Conservation (phyloP, 2,113 vertebrate species). For the Seriola quinqueradiata region DNA sequence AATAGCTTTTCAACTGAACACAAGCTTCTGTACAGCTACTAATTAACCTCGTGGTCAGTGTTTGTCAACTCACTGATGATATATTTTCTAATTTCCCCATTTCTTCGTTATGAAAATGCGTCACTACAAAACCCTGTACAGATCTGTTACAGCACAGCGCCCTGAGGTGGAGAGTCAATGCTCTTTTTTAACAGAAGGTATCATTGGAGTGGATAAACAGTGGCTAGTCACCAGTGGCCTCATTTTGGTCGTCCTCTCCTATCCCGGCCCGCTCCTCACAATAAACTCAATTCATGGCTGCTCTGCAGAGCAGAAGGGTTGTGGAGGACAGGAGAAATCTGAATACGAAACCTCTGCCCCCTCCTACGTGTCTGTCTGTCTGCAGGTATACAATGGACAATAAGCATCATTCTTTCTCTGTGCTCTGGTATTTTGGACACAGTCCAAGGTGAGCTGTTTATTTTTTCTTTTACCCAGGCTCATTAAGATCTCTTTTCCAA, state of each 20-base stretch:
- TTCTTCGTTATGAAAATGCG: too few relatives aligned
- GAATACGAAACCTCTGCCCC: constrained; percentile 31
- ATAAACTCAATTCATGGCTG: constrained; percentile 49
- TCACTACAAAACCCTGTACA: too few relatives aligned
- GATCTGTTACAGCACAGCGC: background rate
- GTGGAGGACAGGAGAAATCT: constrained; percentile 59
- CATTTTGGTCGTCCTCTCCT: background rate
- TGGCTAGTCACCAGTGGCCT: background rate
- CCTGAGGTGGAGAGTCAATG: background rate
- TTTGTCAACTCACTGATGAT: too few relatives aligned
- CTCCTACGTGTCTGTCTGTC: constrained; percentile 39
- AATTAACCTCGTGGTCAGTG: too few relatives aligned
- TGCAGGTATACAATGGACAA: constrained; percentile 70
- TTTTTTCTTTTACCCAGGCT: background rate
- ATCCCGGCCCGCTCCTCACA: constrained; percentile 21
- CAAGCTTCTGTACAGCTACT: too few relatives aligned
- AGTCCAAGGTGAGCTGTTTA: constrained; percentile 6
- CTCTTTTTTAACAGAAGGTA: constrained; percentile 8
- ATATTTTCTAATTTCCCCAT: too few relatives aligned
- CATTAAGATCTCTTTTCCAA: constrained; percentile 11
- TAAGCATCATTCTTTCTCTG: constrained; percentile 62
- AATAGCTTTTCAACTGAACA: too few relatives aligned
- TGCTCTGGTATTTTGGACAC: constrained; percentile 52
- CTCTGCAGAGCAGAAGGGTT: constrained; percentile 7
- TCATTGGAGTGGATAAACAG: background rate